Conservation (phyloP, 2,113 vertebrate species). For the Ornithorhynchus anatinus region DNA sequence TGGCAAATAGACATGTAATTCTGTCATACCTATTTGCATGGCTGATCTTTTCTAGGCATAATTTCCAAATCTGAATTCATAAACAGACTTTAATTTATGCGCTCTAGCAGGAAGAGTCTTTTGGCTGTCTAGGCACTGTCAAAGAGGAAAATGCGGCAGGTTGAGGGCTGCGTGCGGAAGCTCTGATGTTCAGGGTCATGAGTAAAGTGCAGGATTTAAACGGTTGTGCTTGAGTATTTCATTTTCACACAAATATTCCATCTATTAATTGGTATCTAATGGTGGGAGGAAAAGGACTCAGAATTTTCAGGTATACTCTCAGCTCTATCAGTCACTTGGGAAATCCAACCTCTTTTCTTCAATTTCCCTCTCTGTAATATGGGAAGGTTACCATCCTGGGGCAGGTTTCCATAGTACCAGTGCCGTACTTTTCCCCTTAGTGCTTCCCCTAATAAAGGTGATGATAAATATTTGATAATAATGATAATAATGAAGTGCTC, state of each 20-base stretch:
- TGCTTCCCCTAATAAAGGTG: no score
- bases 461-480: no score
- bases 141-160: constrained; percentile 31
- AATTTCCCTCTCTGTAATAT: no score
- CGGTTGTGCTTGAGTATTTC: not conserved
- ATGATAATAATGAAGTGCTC: no score
- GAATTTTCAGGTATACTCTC: no score
- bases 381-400: no score
- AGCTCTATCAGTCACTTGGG: no score
- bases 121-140: constrained; percentile 40
- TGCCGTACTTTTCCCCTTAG: no score
- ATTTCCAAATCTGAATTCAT: constrained; percentile 54
- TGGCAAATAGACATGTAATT: constrained; percentile 50
- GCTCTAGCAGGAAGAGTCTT: constrained; percentile 30
- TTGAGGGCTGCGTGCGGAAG: constrained; percentile 4
- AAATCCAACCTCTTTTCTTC: no score
- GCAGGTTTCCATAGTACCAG: no score
- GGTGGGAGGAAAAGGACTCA: no score
- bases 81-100: constrained; percentile 61
- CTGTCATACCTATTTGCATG: constrained; percentile 36
- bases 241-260: not conserved
- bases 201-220: not conserved
- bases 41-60: constrained; percentile 40
- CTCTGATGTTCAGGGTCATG: constrained; percentile 3
- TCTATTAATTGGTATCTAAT: no score